These are phyloP conservation scores for Archips xylosteana DNA, from an alignment of 2,888 invertebrate species.

Conservation along the genomic window DNA sequence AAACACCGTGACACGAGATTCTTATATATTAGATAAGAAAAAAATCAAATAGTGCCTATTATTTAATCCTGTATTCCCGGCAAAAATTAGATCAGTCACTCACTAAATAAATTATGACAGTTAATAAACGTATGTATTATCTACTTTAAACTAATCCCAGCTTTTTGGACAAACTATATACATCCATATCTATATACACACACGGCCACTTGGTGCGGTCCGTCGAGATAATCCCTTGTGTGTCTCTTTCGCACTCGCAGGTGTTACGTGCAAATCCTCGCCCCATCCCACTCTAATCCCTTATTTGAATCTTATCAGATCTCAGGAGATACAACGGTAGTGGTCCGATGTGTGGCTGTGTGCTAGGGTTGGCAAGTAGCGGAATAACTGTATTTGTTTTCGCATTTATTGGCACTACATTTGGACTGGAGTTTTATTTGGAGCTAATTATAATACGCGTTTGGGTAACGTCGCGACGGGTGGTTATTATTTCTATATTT, in stretches of 20 bases:
- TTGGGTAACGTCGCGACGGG: slow-evolving; percentile 39
- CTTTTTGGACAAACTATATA: slow-evolving; percentile 53
- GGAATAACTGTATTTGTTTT: slow-evolving; percentile 20
- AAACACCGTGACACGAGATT: too few relatives aligned
- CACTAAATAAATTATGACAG: slow-evolving; percentile 27
- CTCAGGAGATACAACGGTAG: slow-evolving; percentile 82
- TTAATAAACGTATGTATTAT: slow-evolving; percentile 38
- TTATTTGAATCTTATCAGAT: slow-evolving; percentile 87
- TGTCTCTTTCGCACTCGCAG: slow-evolving; percentile 67
- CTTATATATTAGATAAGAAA: too few relatives aligned
- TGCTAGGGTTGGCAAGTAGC: slow-evolving; percentile 63
- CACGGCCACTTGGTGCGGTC: slow-evolving; percentile 73
- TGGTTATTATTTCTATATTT: slow-evolving; percentile 34
- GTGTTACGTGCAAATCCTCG: slow-evolving; percentile 76
- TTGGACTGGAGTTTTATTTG: slow-evolving; percentile 34
- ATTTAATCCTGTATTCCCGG: not conserved
- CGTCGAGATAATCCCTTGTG: slow-evolving; percentile 80
- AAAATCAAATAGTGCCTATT: too few relatives aligned
- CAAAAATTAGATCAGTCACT: slow-evolving; percentile 13
- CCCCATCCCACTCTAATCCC: slow-evolving; percentile 81
- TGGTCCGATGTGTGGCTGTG: slow-evolving; percentile 72
- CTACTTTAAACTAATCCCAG: slow-evolving; percentile 33
- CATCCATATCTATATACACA: slow-evolving; percentile 54
- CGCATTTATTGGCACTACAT: slow-evolving; percentile 21
- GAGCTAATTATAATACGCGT: slow-evolving; percentile 38